Percentiles rank a stretch among this genome's conserved stretches.
phyloP scores from a whole-genome alignment of 2,113 vertebrate genomes.

The Myiagra hebetior region DNA sequence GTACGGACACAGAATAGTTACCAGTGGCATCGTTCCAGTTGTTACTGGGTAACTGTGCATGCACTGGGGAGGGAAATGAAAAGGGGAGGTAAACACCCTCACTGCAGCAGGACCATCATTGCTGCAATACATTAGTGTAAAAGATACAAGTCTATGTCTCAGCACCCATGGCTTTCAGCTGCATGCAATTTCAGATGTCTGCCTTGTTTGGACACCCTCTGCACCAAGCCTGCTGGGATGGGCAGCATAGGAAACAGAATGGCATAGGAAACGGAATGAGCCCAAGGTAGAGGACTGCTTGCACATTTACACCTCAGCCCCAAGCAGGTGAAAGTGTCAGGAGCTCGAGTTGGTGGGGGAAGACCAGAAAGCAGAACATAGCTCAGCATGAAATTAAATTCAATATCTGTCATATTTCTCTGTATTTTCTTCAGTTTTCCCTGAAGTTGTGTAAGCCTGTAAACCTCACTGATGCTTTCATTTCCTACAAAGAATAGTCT shows the following conservation, averaged over 20 bases:
- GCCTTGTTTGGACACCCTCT: background rate
- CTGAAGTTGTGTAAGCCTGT: background rate
- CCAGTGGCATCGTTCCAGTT: background rate
- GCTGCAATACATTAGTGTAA: background rate
- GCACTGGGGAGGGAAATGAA: background rate
- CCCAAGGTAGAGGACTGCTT: background rate
- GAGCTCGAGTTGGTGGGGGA: background rate
- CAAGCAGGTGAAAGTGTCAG: background rate
- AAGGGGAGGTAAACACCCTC: background rate
- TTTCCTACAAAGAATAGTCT: background rate
- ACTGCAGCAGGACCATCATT: background rate
- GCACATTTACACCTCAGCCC: background rate
- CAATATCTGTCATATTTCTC: background rate
- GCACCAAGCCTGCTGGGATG: fast-evolving
- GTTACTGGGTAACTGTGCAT: background rate
- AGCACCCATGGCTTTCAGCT: background rate
- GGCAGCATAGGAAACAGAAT: background rate
- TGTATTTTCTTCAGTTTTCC: background rate
- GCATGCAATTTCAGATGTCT: background rate
- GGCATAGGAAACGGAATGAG: background rate
- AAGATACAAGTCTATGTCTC: background rate
- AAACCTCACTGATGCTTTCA: background rate
- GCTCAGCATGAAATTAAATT: background rate
- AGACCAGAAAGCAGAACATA: background rate
- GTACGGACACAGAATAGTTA: background rate